Evolutionary conservation across 2,797 vertebrate genomes (phyloP).

Genomic region (Phrynocephalus forsythii): DNA sequence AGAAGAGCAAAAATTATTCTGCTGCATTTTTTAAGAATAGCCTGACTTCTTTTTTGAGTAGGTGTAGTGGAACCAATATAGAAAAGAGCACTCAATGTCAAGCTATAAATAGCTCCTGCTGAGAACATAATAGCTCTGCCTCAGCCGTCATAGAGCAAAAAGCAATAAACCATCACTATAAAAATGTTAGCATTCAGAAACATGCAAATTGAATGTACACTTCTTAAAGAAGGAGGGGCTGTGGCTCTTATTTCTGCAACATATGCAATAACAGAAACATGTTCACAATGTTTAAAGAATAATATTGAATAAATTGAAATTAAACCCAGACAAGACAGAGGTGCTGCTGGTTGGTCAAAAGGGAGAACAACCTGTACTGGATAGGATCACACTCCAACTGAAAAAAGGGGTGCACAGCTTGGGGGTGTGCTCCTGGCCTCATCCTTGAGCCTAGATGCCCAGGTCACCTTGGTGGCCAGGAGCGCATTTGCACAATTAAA

Average conservation of each 20-base stretch:
- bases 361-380: no score
- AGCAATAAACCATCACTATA: constrained; percentile 76
- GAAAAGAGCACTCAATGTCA: constrained; percentile 78
- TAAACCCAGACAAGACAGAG: no score
- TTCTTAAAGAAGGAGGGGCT: background rate
- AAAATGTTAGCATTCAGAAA: constrained; percentile 74
- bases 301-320: background rate
- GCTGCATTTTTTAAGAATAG: constrained; percentile 68
- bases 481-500: no score
- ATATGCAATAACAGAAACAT: constrained; percentile 74
- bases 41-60: constrained; percentile 67
- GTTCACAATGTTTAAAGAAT: constrained; percentile 66
- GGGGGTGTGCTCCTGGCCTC: no score
- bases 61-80: constrained; percentile 73
- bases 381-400: no score
- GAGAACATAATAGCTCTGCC: constrained; percentile 74
- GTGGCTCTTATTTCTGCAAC: constrained; percentile 68
- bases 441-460: no score
- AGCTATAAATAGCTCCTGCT: constrained; percentile 81
- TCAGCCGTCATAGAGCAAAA: constrained; percentile 73
- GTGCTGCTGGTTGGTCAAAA: no score
- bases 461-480: no score
- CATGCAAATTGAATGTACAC: constrained; percentile 72
- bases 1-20: constrained; percentile 42
- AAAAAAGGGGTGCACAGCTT: no score